phyloP scores from a whole-genome alignment of 2,797 vertebrate genomes.

The Meriones psammophilus region DNA sequence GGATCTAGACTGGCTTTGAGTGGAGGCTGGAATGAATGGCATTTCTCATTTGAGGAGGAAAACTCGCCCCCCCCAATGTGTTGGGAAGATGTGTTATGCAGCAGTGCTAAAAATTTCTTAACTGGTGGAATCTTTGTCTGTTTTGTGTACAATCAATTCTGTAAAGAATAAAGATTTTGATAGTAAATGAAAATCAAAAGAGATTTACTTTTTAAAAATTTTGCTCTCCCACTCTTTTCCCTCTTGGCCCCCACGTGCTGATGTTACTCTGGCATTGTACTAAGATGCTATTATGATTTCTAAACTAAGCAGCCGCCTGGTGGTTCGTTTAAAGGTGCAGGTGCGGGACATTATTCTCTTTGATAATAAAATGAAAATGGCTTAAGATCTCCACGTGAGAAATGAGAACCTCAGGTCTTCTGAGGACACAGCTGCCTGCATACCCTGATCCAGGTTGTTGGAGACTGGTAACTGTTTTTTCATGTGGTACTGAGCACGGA shows the following conservation, averaged over 20 bases:
- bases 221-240: neutral
- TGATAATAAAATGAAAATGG: conserved; percentile 66
- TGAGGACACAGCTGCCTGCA: conserved; percentile 35
- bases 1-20: conserved; percentile 13
- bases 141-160: conserved; percentile 58
- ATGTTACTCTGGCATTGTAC: conserved; percentile 2
- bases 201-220: neutral
- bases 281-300: conserved; percentile 49
- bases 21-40: neutral
- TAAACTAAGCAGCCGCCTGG: conserved; percentile 27
- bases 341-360: conserved; percentile 60
- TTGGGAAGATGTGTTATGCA: conserved; percentile 54
- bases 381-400: conserved; percentile 54
- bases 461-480: neutral
- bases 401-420: conserved; percentile 38
- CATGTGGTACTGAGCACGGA: neutral
- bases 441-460: neutral
- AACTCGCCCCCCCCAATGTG: conserved; percentile 61
- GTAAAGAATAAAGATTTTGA: conserved; percentile 60
- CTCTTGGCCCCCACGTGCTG: neutral
- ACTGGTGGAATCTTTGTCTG: conserved; percentile 19
- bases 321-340: conserved; percentile 71
- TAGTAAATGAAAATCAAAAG: conserved; percentile 71
- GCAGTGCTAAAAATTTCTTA: conserved; percentile 6
- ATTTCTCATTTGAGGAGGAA: conserved; percentile 64